phyloP scores from a whole-genome alignment of 2,888 invertebrate species.

The Gymnosoma rotundatum region DNA sequence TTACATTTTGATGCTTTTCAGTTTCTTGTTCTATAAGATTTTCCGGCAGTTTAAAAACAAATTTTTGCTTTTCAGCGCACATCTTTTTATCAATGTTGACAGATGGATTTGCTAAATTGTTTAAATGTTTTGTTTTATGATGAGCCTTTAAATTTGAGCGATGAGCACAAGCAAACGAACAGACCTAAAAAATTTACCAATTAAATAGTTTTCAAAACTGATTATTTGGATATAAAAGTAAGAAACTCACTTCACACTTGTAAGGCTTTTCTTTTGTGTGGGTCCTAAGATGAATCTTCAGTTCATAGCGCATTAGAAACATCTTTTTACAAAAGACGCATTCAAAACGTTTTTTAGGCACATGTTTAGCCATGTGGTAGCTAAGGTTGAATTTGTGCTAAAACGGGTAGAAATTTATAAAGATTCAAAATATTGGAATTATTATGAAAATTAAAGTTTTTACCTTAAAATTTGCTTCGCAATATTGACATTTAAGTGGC shows the following conservation, averaged over 20 bases:
- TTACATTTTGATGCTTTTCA: background rate
- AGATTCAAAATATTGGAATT: no score
- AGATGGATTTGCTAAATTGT: background rate
- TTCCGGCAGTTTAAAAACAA: background rate
- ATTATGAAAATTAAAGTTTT: background rate
- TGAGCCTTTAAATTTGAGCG: constrained; percentile 86
- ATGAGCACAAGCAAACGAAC: constrained; percentile 89
- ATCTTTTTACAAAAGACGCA: constrained; percentile 72
- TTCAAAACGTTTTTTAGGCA: constrained; percentile 82
- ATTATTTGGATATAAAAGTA: constrained; percentile 73
- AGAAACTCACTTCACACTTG: constrained; percentile 86
- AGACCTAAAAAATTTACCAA: constrained; percentile 82
- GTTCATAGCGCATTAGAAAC: constrained; percentile 70
- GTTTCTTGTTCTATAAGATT: background rate
- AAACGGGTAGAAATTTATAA: background rate
- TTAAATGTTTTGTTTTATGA: constrained; percentile 84
- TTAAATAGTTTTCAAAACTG: no score
- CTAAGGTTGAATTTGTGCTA: constrained; percentile 69
- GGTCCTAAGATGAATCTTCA: constrained; percentile 89
- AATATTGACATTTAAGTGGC: constrained; percentile 85
- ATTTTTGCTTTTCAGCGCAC: background rate
- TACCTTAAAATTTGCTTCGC: constrained; percentile 78
- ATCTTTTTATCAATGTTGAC: background rate
- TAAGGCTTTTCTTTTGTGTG: constrained; percentile 99
- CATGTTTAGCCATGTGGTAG: constrained; percentile 87